These are phyloP conservation scores for Calosoma granatense DNA, from an alignment of 1,140 invertebrate genomes.

Conservation along the genomic window DNA sequence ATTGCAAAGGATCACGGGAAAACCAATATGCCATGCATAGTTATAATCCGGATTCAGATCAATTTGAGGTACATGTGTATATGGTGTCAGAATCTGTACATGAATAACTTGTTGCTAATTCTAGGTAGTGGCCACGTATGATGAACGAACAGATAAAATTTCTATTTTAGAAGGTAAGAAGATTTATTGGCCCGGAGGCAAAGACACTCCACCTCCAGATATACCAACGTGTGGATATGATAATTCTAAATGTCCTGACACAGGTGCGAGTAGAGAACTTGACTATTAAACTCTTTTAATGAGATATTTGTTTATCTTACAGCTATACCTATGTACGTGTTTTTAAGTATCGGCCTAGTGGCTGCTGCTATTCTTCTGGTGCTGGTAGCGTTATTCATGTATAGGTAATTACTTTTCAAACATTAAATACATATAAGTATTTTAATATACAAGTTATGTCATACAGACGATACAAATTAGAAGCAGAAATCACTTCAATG, in stretches of 20 bases:
- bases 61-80: constrained; percentile 72
- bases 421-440: not conserved
- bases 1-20: constrained; percentile 79
- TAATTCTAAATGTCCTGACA: constrained; percentile 69
- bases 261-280: constrained; percentile 49
- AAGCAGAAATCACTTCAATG: constrained; percentile 88
- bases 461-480: constrained; percentile 75
- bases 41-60: constrained; percentile 70
- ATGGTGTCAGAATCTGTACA: too few species aligned
- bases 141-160: not conserved
- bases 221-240: constrained; percentile 89
- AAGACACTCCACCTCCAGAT: constrained; percentile 63
- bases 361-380: not conserved
- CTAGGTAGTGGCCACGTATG: not conserved
- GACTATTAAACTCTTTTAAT: not conserved
- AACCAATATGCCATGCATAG: constrained; percentile 85
- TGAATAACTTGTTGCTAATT: not conserved
- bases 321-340: not conserved
- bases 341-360: not conserved
- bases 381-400: not conserved
- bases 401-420: not conserved
- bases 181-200: constrained; percentile 82
- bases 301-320: not conserved
- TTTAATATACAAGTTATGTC: too few species aligned
- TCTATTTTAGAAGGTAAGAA: not conserved